These are phyloP conservation scores for Emydoidea blandingii DNA, from an alignment of 2,797 vertebrate species.

Conservation along the genomic window DNA sequence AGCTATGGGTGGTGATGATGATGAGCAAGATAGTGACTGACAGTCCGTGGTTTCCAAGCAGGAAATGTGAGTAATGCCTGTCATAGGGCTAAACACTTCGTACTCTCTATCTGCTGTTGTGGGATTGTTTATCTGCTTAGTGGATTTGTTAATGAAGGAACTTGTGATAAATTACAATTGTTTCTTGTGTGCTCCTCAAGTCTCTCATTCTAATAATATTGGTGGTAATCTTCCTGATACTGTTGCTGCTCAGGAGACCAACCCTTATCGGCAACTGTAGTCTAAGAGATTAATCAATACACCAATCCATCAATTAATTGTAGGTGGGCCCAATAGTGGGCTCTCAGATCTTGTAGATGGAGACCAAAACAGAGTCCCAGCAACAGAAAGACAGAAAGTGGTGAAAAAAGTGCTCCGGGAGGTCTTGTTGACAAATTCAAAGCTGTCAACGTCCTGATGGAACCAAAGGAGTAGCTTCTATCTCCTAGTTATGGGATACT, in stretches of 20 bases:
- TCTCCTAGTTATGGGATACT: background rate
- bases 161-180: background rate
- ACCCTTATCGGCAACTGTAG: background rate
- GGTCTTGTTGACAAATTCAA: background rate
- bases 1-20: background rate
- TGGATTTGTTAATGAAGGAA: background rate
- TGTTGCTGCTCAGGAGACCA: background rate
- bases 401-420: background rate
- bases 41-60: background rate
- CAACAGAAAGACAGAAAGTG: background rate
- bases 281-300: background rate
- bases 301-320: background rate
- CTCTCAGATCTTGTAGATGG: background rate
- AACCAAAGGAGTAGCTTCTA: background rate
- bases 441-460: background rate
- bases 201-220: background rate
- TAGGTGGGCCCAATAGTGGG: background rate
- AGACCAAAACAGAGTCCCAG: background rate
- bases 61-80: background rate
- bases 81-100: background rate
- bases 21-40: background rate
- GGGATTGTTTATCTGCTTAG: too few relatives aligned
- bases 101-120: background rate
- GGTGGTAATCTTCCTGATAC: background rate
- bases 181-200: background rate